phyloP scores from a whole-genome alignment of 2,888 invertebrate species.

The Drosophila phalerata region DNA sequence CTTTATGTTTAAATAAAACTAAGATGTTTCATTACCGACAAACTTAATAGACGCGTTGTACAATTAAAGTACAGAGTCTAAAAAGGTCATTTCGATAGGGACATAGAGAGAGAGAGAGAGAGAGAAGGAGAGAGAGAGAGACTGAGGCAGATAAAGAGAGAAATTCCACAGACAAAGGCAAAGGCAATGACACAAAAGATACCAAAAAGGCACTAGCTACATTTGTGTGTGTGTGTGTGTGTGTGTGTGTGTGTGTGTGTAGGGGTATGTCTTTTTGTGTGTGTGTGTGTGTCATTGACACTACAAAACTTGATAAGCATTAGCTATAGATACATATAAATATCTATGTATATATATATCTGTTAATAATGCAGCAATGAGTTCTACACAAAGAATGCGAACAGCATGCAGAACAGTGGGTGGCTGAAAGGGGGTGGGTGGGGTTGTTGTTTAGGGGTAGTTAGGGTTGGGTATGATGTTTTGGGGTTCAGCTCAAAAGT shows the following conservation, averaged over 20 bases:
- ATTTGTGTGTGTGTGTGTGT: neutral
- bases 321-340: constrained; percentile 15
- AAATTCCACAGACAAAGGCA: constrained; percentile 13
- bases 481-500: constrained; percentile 19
- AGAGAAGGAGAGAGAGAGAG: neutral
- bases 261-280: neutral
- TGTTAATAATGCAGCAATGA: constrained; percentile 31
- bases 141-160: neutral
- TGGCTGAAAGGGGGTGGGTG: neutral
- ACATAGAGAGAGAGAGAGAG: neutral
- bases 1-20: no score
- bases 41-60: neutral
- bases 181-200: constrained; percentile 19
- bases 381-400: constrained; percentile 44
- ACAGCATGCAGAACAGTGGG: constrained; percentile 42
- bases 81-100: constrained; percentile 24
- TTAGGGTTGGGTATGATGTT: neutral
- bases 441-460: neutral
- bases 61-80: neutral
- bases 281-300: constrained; percentile 36
- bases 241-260: neutral
- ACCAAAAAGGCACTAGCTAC: constrained; percentile 7
- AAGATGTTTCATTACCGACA: no score
- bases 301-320: constrained; percentile 29
- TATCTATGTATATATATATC: constrained; percentile 20